A percentile compares a stretch with the other conserved stretches of the same genome.
Evolutionary conservation across 2,797 vertebrate genomes (phyloP).

Genomic region (Phylloscopus collybita): DNA sequence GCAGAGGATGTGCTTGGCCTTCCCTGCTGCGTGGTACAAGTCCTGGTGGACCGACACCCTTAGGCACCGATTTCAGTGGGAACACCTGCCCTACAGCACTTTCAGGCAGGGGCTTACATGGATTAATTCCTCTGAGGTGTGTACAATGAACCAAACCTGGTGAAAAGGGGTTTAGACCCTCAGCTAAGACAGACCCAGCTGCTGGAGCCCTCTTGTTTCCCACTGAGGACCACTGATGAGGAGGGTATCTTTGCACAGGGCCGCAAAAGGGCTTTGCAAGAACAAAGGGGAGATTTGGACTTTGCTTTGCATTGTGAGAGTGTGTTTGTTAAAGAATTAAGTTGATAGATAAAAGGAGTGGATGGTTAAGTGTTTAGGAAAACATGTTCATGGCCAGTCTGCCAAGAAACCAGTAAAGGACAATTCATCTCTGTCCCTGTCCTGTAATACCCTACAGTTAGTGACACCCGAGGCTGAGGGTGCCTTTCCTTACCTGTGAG

Average conservation of each 20-base stretch:
- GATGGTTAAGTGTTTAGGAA: background rate
- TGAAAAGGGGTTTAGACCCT: background rate
- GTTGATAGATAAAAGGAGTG: background rate
- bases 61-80: background rate
- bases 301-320: background rate
- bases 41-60: background rate
- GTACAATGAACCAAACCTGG: background rate
- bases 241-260: background rate
- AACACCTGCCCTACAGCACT: background rate
- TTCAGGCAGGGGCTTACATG: background rate
- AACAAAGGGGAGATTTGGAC: background rate
- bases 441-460: background rate
- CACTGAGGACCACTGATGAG: background rate
- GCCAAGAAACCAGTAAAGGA: background rate
- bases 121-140: background rate
- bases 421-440: background rate
- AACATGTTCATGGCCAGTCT: background rate
- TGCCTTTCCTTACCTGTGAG: background rate
- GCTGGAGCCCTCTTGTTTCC: background rate
- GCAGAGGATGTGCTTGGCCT: background rate
- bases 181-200: background rate
- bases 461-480: background rate
- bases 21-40: fast-evolving
- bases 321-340: background rate
- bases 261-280: background rate